These are phyloP conservation scores for Drosophila suboccidentalis DNA, from an alignment of 2,888 invertebrate species.

Conservation along the genomic window DNA sequence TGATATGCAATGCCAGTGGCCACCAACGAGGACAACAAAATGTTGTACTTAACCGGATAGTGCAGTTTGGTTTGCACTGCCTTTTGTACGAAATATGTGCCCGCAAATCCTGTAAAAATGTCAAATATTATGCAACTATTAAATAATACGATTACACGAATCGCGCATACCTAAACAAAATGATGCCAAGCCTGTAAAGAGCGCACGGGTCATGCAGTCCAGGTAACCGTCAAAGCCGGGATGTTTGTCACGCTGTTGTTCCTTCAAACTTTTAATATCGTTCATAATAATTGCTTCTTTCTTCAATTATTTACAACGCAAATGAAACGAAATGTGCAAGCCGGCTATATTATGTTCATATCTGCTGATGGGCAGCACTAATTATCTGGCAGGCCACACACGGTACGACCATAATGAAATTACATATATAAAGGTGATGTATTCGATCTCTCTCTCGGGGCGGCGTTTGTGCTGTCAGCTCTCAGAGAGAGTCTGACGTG, in stretches of 20 bases:
- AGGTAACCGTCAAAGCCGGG: constrained; percentile 86
- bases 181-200: constrained; percentile 85
- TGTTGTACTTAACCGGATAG: constrained; percentile 83
- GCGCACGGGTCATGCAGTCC: constrained; percentile 86
- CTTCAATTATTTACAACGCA: constrained; percentile 12
- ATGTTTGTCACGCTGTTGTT: constrained; percentile 85
- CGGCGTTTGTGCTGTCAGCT: too few species aligned
- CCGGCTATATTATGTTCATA: constrained; percentile 21
- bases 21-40: constrained; percentile 83
- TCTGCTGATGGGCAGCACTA: constrained; percentile 9
- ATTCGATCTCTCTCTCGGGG: too few species aligned
- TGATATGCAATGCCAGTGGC: constrained; percentile 84
- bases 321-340: neutral
- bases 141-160: constrained; percentile 4
- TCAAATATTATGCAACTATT: constrained; percentile 63
- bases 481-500: too few species aligned
- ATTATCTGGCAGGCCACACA: too few species aligned
- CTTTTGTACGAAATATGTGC: constrained; percentile 85
- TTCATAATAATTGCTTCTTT: constrained; percentile 81
- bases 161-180: constrained; percentile 84
- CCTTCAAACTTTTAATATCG: constrained; percentile 85
- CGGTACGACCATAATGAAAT: neutral
- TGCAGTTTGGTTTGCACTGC: constrained; percentile 82
- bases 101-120: constrained; percentile 84
- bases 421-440: too few species aligned